Base-by-base conservation (phyloP, 2,888 invertebrate species). In the Cephalotes varians region DNA sequence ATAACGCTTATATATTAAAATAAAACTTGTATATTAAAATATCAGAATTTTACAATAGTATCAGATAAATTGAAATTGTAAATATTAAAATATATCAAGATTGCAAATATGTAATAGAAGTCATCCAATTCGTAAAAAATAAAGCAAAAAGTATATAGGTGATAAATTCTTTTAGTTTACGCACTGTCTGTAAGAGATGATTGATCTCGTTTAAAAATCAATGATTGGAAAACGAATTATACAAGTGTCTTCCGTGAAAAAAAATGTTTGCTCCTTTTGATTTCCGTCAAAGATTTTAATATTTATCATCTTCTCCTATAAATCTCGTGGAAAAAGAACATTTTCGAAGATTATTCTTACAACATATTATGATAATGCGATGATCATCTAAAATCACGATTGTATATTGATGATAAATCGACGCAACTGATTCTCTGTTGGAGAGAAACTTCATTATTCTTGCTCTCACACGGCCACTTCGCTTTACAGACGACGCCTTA, bases 401-500 rank as follows among this genome's bases (percentile, higher is more conserved):
- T 15, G 37, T 28, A 60, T 28, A n/a, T 58, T 28, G 40, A 56
- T 37, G 31, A 40, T 69, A 54, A 76, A 74, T 37, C 58, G 25
- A 34, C 7, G 21, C 6, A 49, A 12, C 37, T 62, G 34, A 56
- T 12, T 77, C 3, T 69, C n/a, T 60, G 40, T 60, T 21, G 62
- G 10, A 49, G 10, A 49, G 12, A 37, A 62, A 21, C 28, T 81
- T 62, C 15, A n/a, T 54, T 44, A 80, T 28, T 18, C 34, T 25
- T 60, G 7, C 31, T 62, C 7, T 51, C 40, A 82, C 40, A 40
- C n/a, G 4, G 21, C 28, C 7, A 51, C 1, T 31, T n/a, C 54
- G 47, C 40, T 37, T 34, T 62, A 56, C 65, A n/a, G 54, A 37
- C 21, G 49, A 49, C 56, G 60, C 21, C 58, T 79, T 81, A 84